Percentiles rank a stretch among this genome's conserved stretches.
Conservation (phyloP, 2,797 vertebrate species). For the Myotis pilosus region DNA sequence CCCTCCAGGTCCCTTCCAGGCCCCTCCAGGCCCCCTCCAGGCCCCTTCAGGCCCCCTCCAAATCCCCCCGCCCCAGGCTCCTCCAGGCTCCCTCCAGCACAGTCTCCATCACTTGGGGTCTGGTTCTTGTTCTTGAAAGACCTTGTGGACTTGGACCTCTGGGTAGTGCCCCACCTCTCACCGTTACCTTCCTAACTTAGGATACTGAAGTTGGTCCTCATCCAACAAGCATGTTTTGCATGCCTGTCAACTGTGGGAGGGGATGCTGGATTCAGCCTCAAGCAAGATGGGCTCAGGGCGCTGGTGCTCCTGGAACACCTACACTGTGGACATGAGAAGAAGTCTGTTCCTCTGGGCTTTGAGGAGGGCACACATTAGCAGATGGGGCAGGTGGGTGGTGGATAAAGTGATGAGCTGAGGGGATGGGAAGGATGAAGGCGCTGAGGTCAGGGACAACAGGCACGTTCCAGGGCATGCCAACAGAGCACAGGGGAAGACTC, state of each 20-base stretch:
- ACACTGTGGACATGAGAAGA: no score
- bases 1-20: no score
- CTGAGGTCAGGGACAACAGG: background rate
- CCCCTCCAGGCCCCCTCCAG: background rate
- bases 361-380: background rate
- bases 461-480: background rate
- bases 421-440: background rate
- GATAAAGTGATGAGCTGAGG: background rate
- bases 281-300: background rate
- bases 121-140: background rate
- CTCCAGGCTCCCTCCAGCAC: background rate
- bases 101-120: background rate
- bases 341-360: background rate
- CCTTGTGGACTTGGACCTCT: background rate
- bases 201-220: background rate
- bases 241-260: background rate
- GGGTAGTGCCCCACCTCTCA: background rate
- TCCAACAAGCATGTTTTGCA: background rate
- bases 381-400: background rate
- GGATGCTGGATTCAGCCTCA: background rate
- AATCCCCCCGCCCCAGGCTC: background rate
- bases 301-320: background rate
- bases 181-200: background rate
- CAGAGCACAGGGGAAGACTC: background rate
- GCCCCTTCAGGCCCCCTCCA: background rate